These are phyloP conservation scores for Gerris lacustris DNA, from an alignment of 2,888 invertebrate genomes.

Conservation along the genomic window DNA sequence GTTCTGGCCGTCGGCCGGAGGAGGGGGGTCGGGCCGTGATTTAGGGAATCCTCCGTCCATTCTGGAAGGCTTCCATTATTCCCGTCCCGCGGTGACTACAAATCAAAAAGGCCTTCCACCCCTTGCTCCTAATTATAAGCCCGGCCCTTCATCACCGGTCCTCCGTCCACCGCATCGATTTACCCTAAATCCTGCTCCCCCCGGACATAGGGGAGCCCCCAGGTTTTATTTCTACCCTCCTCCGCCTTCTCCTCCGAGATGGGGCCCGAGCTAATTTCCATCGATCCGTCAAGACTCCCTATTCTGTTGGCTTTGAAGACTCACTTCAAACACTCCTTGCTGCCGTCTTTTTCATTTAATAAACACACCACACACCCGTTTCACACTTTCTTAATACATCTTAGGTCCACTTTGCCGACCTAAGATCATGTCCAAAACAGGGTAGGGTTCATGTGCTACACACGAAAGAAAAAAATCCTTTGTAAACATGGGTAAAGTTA, in stretches of 20 bases:
- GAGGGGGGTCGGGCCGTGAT: conserved; percentile 22
- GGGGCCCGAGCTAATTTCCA: not conserved
- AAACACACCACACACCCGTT: not conserved
- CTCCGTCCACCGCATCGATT: conserved; percentile 6
- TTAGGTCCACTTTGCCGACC: too few species aligned
- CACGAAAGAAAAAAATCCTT: too few species aligned
- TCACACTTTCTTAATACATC: not conserved
- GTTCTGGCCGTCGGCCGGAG: conserved; percentile 20
- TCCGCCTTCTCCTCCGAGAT: not conserved
- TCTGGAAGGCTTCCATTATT: conserved; percentile 31
- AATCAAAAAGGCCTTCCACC: conserved; percentile 23
- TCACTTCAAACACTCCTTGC: not conserved
- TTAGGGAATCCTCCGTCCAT: conserved; percentile 29
- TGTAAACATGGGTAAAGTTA: too few species aligned
- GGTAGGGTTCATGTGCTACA: too few species aligned
- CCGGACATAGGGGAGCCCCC: conserved; percentile 6
- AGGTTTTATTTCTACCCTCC: conserved; percentile 3
- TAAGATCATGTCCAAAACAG: too few species aligned
- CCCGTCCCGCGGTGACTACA: conserved; percentile 24
- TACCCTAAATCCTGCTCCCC: conserved; percentile 1
- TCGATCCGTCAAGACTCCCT: conserved; percentile 5
- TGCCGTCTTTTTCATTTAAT: not conserved
- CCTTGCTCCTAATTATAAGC: conserved; percentile 23
- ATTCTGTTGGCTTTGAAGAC: conserved; percentile 1
- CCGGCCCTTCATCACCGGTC: conserved; percentile 4